phyloP scores from a whole-genome alignment of 2,888 invertebrate species.

The Xestia sexstrigata region DNA sequence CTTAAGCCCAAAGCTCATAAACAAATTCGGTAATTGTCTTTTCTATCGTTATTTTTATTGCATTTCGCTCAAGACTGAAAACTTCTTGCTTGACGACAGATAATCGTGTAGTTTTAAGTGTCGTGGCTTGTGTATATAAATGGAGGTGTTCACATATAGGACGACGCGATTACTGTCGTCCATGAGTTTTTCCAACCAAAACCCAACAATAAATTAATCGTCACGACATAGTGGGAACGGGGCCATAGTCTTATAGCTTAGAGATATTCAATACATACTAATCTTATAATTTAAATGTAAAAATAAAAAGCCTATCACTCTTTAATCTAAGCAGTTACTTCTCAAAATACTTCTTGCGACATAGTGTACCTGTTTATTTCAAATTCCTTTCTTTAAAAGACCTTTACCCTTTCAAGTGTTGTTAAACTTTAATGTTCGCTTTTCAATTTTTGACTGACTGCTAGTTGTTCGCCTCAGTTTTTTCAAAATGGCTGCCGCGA shows the following conservation, averaged over 20 bases:
- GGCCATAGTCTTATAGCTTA: neutral
- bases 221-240: too few species aligned
- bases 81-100: too few species aligned
- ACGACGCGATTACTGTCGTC: too few species aligned
- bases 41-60: neutral
- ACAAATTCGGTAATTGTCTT: neutral
- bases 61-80: neutral
- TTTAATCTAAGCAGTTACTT: slow-evolving; percentile 6
- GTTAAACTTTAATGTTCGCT: slow-evolving; percentile 59
- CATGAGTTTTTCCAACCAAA: too few species aligned
- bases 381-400: slow-evolving; percentile 31
- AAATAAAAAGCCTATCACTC: neutral
- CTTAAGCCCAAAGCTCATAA: neutral
- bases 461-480: slow-evolving; percentile 55
- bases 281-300: neutral
- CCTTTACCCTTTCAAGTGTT: slow-evolving; percentile 52
- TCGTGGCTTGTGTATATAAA: too few species aligned
- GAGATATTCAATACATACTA: neutral
- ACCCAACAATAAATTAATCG: too few species aligned
- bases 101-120: too few species aligned
- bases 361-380: slow-evolving; percentile 18
- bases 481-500: slow-evolving; percentile 66
- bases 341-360: slow-evolving; percentile 33
- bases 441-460: slow-evolving; percentile 70
- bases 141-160: too few species aligned